These are phyloP conservation scores for Lepidocolaptes lacrymiger DNA, from an alignment of 2,797 vertebrate species.

Conservation along the genomic window DNA sequence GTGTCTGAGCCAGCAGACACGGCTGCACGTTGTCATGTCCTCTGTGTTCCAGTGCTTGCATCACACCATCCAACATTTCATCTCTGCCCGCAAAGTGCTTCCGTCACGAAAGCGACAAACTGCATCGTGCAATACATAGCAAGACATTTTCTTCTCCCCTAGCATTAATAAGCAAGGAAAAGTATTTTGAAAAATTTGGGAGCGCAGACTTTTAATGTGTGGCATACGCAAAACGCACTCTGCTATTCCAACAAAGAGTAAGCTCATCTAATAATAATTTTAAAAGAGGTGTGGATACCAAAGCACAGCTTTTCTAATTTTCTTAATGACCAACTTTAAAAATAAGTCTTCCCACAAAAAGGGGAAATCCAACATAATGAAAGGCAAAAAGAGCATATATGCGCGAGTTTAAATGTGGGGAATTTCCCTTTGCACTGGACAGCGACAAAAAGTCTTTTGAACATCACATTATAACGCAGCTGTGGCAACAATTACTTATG, in stretches of 20 bases:
- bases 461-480: background rate
- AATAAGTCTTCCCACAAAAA: background rate
- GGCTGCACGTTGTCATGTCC: fast-evolving
- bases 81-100: background rate
- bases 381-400: background rate
- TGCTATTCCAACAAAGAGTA: background rate
- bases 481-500: background rate
- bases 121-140: fast-evolving
- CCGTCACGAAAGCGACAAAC: background rate
- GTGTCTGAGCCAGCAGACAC: fast-evolving
- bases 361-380: constrained; percentile 11
- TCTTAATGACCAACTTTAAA: background rate
- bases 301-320: background rate
- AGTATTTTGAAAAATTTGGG: background rate
- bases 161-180: too few species aligned
- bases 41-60: too few species aligned
- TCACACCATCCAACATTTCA: background rate
- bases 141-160: fast-evolving
- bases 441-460: background rate
- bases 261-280: background rate
- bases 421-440: background rate
- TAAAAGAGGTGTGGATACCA: background rate
- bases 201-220: background rate
- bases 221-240: background rate
- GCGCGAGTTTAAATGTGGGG: background rate